Evolutionary conservation across 2,888 invertebrate genomes (phyloP).

Genomic region (Deilephila elpenor): DNA sequence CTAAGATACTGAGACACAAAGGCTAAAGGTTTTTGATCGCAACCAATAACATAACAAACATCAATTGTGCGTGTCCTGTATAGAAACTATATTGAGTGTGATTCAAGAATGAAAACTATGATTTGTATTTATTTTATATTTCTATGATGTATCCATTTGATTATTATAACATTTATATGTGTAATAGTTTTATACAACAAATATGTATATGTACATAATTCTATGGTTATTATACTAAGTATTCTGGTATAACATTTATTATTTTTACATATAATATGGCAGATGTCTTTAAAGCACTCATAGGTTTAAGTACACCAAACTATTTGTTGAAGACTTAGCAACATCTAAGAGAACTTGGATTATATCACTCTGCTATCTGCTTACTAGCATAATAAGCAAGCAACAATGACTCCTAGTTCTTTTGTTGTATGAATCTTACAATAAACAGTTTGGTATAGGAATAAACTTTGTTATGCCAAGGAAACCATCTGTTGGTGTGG

Average conservation of each 20-base stretch:
- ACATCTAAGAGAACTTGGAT: background rate
- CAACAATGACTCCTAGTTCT: too few relatives aligned
- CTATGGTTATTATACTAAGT: background rate
- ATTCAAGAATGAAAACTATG: background rate
- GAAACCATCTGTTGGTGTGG: background rate
- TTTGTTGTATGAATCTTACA: background rate
- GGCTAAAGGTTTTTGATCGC: background rate
- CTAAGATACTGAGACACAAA: background rate
- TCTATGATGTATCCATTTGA: background rate
- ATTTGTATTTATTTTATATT: background rate
- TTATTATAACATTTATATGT: background rate
- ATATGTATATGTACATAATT: conserved; percentile 2
- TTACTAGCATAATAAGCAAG: too few relatives aligned
- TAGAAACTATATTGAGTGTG: background rate
- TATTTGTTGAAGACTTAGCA: background rate
- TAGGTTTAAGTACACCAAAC: background rate
- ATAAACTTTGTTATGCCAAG: background rate
- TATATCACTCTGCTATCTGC: too few relatives aligned
- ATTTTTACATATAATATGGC: background rate
- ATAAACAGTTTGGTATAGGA: background rate
- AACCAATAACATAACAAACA: background rate
- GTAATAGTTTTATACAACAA: background rate
- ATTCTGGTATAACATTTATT: background rate
- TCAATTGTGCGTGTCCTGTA: background rate
- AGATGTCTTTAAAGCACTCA: background rate